Conservation (phyloP, 2,888 invertebrate species). For the Alsophila aescularia region DNA sequence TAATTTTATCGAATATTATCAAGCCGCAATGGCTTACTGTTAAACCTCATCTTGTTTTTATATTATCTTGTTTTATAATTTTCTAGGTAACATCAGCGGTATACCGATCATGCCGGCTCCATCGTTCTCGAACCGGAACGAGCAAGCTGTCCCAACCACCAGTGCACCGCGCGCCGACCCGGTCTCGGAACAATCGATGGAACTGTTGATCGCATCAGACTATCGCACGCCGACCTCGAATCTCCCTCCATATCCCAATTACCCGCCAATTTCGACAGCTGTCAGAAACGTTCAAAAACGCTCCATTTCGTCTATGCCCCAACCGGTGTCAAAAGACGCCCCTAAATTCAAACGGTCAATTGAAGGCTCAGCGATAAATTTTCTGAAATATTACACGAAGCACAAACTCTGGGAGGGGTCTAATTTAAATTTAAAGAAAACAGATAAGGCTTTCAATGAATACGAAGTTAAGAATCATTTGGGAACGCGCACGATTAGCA, state of each 20-base stretch:
- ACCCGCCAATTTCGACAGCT: slow-evolving; percentile 24
- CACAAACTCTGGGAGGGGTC: slow-evolving; percentile 64
- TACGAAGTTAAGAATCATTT: slow-evolving; percentile 54
- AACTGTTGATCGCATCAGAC: slow-evolving; percentile 44
- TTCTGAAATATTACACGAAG: slow-evolving; percentile 66
- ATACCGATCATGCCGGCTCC: slow-evolving; percentile 10
- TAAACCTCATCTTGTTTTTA: background rate
- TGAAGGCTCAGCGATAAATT: slow-evolving; percentile 44
- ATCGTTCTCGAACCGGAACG: slow-evolving; percentile 23
- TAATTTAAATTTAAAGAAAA: slow-evolving; percentile 41
- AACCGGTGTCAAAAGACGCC: background rate
- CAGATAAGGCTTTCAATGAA: slow-evolving; percentile 20
- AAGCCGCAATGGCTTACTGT: no score
- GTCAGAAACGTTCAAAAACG: slow-evolving; percentile 35
- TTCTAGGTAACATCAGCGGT: slow-evolving; percentile 16
- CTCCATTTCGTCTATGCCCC: slow-evolving; percentile 24
- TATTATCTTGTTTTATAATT: background rate
- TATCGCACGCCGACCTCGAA: slow-evolving; percentile 23
- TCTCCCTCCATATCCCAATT: slow-evolving; percentile 12
- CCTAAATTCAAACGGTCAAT: slow-evolving; percentile 48
- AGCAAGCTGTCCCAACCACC: slow-evolving; percentile 27
- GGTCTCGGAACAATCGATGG: slow-evolving; percentile 30
- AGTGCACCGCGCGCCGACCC: background rate
- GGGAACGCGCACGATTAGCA: slow-evolving; percentile 31
- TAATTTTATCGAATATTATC: no score